A percentile compares a stretch with the other conserved stretches of the same genome.
Conservation (phyloP, 2,888 invertebrate species). For the Melinaea menophilus region DNA sequence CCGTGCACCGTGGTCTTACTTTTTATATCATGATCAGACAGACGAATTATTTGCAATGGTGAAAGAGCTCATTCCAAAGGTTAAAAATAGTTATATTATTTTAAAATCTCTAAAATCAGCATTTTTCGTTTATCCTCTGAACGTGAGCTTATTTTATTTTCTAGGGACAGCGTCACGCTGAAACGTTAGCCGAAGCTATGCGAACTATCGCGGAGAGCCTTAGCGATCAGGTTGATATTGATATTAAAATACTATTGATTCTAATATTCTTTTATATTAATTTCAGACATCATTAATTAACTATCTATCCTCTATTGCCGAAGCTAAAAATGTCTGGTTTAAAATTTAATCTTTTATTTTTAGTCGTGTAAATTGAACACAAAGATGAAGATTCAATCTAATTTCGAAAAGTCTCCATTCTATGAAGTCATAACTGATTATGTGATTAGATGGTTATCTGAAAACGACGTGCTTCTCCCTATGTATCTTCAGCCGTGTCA, state of each 20-base stretch:
- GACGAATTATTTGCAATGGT: slow-evolving; percentile 66
- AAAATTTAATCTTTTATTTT: slow-evolving; percentile 12
- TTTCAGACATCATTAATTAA: too few species aligned
- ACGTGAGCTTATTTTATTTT: slow-evolving; percentile 4
- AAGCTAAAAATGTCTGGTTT: not conserved
- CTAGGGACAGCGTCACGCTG: slow-evolving; percentile 47
- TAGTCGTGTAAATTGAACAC: slow-evolving; percentile 39
- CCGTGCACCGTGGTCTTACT: slow-evolving; percentile 80
- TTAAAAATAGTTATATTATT: slow-evolving; percentile 26
- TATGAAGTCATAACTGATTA: slow-evolving; percentile 58
- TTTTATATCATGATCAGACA: slow-evolving; percentile 80
- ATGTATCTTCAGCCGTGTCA: slow-evolving; percentile 59
- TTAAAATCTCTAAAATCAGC: not conserved
- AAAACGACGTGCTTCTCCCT: slow-evolving; percentile 54
- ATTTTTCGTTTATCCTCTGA: not conserved
- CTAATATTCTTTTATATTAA: too few species aligned
- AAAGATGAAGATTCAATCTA: slow-evolving; percentile 43
- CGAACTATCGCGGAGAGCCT: slow-evolving; percentile 37
- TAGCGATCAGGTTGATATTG: slow-evolving; percentile 24
- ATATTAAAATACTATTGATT: not conserved
- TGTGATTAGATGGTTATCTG: slow-evolving; percentile 61
- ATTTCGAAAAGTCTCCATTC: slow-evolving; percentile 55
- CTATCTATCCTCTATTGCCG: not conserved
- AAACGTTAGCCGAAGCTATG: slow-evolving; percentile 51
- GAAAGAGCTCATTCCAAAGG: slow-evolving; percentile 65